A percentile compares a stretch with the other conserved stretches of the same genome.
phyloP scores from a whole-genome alignment of 2,797 vertebrate genomes.

The Melanotaenia parkinsoni region DNA sequence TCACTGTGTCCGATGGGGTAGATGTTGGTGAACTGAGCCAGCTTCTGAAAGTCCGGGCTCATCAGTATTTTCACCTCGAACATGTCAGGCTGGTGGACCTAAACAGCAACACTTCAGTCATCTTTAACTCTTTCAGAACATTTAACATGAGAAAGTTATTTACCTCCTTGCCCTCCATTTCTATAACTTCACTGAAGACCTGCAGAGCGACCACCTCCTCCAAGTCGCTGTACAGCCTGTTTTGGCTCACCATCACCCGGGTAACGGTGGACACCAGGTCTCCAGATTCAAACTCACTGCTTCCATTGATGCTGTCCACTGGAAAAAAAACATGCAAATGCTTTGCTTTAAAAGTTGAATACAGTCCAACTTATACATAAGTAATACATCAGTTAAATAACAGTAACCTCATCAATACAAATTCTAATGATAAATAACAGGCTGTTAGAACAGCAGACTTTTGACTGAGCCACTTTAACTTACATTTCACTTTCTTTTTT shows the following conservation, averaged over 20 bases:
- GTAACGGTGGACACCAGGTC: constrained; percentile 84
- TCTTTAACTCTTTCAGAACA: background rate
- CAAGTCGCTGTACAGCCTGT: constrained; percentile 86
- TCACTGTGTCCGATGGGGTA: constrained; percentile 91
- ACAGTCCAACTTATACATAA: no score
- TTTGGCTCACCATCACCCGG: constrained; percentile 91
- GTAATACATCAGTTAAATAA: background rate
- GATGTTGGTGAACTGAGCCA: constrained; percentile 87
- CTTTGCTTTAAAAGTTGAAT: no score
- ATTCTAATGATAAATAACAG: background rate
- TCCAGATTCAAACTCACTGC: constrained; percentile 75
- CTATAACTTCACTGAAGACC: constrained; percentile 92
- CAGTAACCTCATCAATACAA: background rate
- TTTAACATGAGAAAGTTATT: background rate
- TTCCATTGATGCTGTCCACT: constrained; percentile 84
- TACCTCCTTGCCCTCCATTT: constrained; percentile 91
- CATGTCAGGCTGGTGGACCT: constrained; percentile 93
- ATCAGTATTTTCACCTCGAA: constrained; percentile 92
- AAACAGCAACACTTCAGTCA: constrained; percentile 18
- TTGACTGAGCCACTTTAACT: no score
- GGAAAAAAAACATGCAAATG: constrained; percentile 8
- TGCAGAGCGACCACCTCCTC: constrained; percentile 86
- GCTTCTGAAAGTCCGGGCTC: constrained; percentile 85
- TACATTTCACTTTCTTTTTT: no score
- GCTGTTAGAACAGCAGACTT: no score